Evolutionary conservation across 2,113 vertebrate genomes (phyloP).

Genomic region (Cercocebus atys): DNA sequence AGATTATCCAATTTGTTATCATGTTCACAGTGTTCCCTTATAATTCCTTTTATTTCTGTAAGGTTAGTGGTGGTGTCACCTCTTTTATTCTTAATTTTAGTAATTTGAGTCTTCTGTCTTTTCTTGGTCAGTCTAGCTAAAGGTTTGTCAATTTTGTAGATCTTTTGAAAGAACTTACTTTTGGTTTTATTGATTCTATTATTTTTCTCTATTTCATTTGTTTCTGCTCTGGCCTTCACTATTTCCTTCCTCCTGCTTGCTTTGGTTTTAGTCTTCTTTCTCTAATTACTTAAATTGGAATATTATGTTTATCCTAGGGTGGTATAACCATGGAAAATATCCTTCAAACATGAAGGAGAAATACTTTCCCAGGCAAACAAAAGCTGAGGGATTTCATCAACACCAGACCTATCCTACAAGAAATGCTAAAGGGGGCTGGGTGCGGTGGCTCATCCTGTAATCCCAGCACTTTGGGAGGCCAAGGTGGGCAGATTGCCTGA

Average conservation of each 20-base stretch:
- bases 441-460: too few species aligned
- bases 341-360: too few species aligned
- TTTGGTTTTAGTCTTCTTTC: background rate
- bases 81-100: background rate
- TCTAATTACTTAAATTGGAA: background rate
- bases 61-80: background rate
- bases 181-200: conserved; percentile 5
- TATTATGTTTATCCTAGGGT: background rate
- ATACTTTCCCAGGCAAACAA: too few species aligned
- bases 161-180: background rate
- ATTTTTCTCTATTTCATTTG: background rate
- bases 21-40: background rate
- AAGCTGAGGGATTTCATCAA: too few species aligned
- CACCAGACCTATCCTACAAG: too few species aligned
- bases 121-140: background rate
- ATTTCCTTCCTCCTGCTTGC: background rate
- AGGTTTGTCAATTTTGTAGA: background rate
- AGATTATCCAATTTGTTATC: background rate
- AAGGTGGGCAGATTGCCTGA: too few species aligned
- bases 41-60: background rate
- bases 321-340: too few species aligned
- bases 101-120: background rate
- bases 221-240: background rate
- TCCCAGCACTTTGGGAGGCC: too few species aligned
- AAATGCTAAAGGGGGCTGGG: too few species aligned